Conservation (phyloP, 2,888 invertebrate genomes). For the Tridacna gigas region DNA sequence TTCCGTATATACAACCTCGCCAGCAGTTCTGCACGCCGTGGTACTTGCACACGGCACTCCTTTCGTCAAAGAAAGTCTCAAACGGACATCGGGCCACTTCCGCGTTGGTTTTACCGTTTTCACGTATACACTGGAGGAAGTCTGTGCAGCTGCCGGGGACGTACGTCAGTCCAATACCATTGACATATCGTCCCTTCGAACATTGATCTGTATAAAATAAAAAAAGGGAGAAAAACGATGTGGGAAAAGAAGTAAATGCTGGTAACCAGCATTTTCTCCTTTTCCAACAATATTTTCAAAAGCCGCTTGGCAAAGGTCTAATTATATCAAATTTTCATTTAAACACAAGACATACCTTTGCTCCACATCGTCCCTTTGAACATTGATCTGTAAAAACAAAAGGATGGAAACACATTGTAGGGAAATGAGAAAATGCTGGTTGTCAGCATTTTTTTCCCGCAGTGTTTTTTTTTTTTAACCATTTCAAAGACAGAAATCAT, state of each 20-base stretch:
- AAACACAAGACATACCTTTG: too few relatives aligned
- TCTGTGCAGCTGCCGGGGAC: slow-evolving; percentile 65
- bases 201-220: slow-evolving; percentile 22
- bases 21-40: slow-evolving; percentile 44
- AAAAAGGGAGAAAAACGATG: background rate
- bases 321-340: too few relatives aligned
- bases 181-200: slow-evolving; percentile 54
- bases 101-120: slow-evolving; percentile 44
- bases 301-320: too few relatives aligned
- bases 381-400: background rate
- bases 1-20: slow-evolving; percentile 44
- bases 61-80: slow-evolving; percentile 65
- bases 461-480: too few relatives aligned
- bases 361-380: too few relatives aligned
- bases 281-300: too few relatives aligned
- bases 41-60: slow-evolving; percentile 56
- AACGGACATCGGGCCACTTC: slow-evolving; percentile 61
- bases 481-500: too few relatives aligned
- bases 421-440: too few relatives aligned
- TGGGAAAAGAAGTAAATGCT: background rate
- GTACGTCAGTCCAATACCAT: slow-evolving; percentile 63
- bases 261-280: too few relatives aligned
- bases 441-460: too few relatives aligned
- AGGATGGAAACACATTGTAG: background rate
- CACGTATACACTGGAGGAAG: slow-evolving; percentile 63